phyloP scores from a whole-genome alignment of 2,113 vertebrate genomes.

The cattle (Bos taurus) region DNA sequence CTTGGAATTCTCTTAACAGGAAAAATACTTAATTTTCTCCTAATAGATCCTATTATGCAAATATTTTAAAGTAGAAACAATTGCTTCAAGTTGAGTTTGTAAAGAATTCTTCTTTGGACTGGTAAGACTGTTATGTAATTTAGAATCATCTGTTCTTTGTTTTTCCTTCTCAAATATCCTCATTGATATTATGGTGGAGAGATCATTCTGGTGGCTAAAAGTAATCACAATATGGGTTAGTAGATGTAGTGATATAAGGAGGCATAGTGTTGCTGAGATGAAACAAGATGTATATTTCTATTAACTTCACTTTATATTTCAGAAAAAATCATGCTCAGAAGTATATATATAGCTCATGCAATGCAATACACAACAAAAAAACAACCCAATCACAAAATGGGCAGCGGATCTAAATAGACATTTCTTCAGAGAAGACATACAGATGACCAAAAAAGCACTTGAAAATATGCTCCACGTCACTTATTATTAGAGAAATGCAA shows the following conservation, averaged over 20 bases:
- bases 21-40: constrained; percentile 33
- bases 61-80: constrained; percentile 48
- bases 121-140: neutral
- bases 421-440: neutral
- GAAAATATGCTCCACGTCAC: neutral
- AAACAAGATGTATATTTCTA: constrained; percentile 24
- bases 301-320: constrained; percentile 3
- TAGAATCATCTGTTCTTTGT: neutral
- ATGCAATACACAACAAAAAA: neutral
- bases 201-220: neutral
- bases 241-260: constrained; percentile 25
- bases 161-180: neutral
- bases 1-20: constrained; percentile 18
- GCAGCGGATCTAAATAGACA: neutral
- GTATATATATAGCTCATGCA: neutral
- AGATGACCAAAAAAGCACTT: neutral
- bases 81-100: neutral
- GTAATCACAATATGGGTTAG: neutral
- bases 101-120: neutral
- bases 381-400: neutral
- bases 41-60: neutral
- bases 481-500: neutral
- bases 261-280: neutral
- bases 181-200: neutral
- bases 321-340: neutral